Base-by-base conservation (phyloP, 2,797 vertebrate species). In the Setipinna tenuifilis region DNA sequence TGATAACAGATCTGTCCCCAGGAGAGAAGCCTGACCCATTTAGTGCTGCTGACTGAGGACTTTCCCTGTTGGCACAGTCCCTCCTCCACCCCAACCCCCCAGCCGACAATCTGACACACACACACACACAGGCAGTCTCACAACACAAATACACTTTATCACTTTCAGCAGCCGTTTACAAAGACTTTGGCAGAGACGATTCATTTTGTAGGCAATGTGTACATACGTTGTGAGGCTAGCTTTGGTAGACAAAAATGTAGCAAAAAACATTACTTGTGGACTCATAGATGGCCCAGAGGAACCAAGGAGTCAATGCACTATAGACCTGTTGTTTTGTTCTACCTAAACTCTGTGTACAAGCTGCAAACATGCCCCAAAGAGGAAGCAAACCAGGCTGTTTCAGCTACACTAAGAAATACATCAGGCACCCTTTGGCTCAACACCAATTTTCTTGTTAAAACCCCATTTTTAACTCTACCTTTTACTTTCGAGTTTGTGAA, bases 21-120 rank as follows among this genome's bases (percentile, higher is more conserved):
- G 44, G 84, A 81, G 86, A 83, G 57, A 44, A 28, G 6, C 71
- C 31, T 35, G 84, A 71, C 86, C 86, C 86, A 87, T 83, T 85
- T 87, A 87, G 84, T 83, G 83, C 59, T 83, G 87, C 87, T 88
- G 83, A 88, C 28, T 68, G 58, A 81, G 54, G 81, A 81, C 68
- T 86, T 68, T 83, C 83, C 61, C 71, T 78, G 16, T 44, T 78
- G 71, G 71, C 50, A 80, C 31, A 21, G 10, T 62, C 71, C 65
- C 83, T 81, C 84, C 83, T 81, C 84, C 83, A 81, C 75, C 62
- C 82, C 78, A 81, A 59, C 3, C 31, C 59, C 50, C 78, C 65
- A 83, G 7, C 44, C 61, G 6, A 83, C 41, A 62, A 65, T 44
- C 83, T 41, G 41, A 44, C 6, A 2, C 17, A 59, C 10, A 46